Evolutionary conservation across 2,797 vertebrate genomes (phyloP), one percentile per base, ranked within the genome.

Genomic region (Falco cherrug): DNA sequence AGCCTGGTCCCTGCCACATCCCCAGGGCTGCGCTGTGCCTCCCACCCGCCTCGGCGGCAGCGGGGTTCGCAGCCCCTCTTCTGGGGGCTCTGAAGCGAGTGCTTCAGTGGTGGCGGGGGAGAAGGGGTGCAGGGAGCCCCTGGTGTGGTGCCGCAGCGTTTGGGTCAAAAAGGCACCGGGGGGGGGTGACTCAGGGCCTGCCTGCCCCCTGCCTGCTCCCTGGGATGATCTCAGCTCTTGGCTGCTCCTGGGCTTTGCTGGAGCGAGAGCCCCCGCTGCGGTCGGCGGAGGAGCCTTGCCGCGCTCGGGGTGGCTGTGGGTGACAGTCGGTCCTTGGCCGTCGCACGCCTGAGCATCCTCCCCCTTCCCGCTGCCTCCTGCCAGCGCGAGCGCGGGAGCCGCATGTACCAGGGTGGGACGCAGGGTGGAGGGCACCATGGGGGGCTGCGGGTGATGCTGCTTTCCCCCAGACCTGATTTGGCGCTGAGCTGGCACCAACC

Each of bases 81-180:
- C 21, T n/a, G 50, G 75, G 89, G 10, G 14, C 28, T 79, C 43
- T 1, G 1, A 33, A 70, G 43, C 0, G 9, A 16, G 29, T 21
- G 25, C 9, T 31, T n/a, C 10, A 59, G 17, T 45, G 51, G 25
- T 51, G 73, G 19, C 1, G 3, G 9, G 54, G 59, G 6, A 18
- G 14, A 11, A 22, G 65, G 1, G 4, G 39, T 6, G 0, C 6
- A 2, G 65, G 4, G 31, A 13, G 9, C 17, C 13, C 10, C 48
- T 2, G 0, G 11, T 21, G 47, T 0, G 0, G 7, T 22, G 47
- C 67, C 0, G 0, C 14, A 2, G 56, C 10, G 8, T 9, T 31
- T 22, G 53, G 39, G 41, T 48, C 20, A 0, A 22, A 1, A 10
- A 47, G 29, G 59, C 47, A 31, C 60, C 2, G 35, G 0, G 43